Conservation (phyloP, 2,113 vertebrate genomes). For the Sceloporus tristichus region DNA sequence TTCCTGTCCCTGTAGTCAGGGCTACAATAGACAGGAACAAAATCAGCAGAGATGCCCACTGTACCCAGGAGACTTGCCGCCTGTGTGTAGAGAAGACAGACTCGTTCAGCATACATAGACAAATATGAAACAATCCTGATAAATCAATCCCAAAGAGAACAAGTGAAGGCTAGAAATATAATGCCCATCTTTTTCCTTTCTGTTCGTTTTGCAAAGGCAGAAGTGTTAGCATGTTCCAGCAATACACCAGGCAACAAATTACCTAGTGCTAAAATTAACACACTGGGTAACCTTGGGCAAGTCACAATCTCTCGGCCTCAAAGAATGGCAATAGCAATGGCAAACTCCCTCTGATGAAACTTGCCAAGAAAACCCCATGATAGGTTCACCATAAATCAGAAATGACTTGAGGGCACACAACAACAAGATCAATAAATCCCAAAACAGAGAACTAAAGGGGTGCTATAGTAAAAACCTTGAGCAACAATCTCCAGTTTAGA, state of each 20-base stretch:
- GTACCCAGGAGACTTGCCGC: conserved; percentile 90
- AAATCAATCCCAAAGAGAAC: conserved; percentile 34
- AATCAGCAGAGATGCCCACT: conserved; percentile 93
- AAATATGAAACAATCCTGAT: background rate
- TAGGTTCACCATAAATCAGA: no score
- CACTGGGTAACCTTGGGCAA: no score
- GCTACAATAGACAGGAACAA: conserved; percentile 94
- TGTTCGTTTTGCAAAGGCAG: background rate
- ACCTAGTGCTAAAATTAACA: background rate
- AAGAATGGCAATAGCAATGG: no score
- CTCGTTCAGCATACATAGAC: conserved; percentile 27
- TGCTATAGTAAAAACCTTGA: background rate
- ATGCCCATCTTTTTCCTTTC: background rate
- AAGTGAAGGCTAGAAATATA: conserved; percentile 24
- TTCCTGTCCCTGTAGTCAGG: conserved; percentile 84
- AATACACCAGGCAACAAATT: background rate
- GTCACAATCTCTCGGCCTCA: background rate
- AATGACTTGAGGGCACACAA: background rate
- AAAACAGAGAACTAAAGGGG: background rate
- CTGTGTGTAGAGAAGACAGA: conserved; percentile 76
- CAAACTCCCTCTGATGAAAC: no score
- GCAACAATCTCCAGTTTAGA: background rate
- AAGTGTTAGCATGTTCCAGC: background rate
- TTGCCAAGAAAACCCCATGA: no score
- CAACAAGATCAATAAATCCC: conserved; percentile 3